Conservation (phyloP, 2,888 invertebrate species). For the Tiliacea citrago region DNA sequence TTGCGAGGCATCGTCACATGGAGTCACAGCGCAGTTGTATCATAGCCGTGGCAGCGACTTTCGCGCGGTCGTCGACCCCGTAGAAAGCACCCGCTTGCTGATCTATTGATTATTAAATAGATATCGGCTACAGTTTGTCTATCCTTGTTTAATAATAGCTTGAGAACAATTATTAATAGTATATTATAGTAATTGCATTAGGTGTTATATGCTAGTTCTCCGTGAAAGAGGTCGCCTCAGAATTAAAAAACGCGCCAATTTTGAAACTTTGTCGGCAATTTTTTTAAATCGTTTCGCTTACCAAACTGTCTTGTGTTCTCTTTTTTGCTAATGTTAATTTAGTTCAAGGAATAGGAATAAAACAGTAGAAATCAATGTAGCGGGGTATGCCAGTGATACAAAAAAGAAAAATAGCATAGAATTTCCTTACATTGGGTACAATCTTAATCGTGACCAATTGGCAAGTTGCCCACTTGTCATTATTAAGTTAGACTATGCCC, state of each 20-base stretch:
- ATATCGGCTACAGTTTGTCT: constrained; percentile 50
- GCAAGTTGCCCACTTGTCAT: background rate
- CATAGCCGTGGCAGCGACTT: constrained; percentile 67
- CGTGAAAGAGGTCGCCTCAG: background rate
- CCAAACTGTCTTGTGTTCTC: no score
- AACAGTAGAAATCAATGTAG: background rate
- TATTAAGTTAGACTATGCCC: background rate
- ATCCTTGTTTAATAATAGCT: constrained; percentile 48
- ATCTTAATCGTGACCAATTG: constrained; percentile 3
- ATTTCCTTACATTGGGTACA: background rate
- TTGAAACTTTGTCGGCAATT: background rate
- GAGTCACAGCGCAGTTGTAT: constrained; percentile 63
- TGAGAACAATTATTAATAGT: background rate
- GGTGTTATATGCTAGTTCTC: background rate
- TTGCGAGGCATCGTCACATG: constrained; percentile 48
- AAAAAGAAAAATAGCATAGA: background rate
- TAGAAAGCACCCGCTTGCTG: constrained; percentile 74
- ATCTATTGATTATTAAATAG: constrained; percentile 64
- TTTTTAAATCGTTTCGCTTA: background rate
- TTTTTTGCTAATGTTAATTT: background rate
- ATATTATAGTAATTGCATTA: background rate
- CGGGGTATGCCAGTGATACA: no score
- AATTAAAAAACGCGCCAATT: background rate
- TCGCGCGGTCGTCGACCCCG: constrained; percentile 77
- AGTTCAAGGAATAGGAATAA: background rate